Evolutionary conservation across 2,797 vertebrate genomes (phyloP).

Genomic region (Ptychobarbus kaznakovi): DNA sequence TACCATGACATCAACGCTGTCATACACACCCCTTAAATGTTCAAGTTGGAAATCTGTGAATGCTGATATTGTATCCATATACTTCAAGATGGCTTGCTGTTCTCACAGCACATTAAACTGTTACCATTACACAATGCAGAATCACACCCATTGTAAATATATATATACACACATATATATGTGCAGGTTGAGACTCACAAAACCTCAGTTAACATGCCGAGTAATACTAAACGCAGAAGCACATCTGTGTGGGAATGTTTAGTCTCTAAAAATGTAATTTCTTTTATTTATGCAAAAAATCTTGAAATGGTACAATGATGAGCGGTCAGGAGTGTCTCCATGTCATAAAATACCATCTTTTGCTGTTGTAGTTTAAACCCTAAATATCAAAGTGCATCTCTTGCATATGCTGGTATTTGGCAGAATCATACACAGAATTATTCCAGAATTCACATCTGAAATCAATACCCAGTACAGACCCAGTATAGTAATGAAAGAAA

Average conservation of each 20-base stretch:
- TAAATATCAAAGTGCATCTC: slow-evolving; percentile 33
- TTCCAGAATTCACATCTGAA: neutral
- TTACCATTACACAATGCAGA: neutral
- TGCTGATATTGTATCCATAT: neutral
- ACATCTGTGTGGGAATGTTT: slow-evolving; percentile 6
- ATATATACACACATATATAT: neutral
- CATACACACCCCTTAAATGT: neutral
- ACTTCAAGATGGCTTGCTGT: neutral
- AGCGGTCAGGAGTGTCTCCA: neutral
- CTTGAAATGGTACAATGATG: neutral
- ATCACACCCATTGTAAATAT: neutral
- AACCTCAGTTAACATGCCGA: neutral
- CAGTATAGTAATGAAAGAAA: neutral
- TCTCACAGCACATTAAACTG: neutral
- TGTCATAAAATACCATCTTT: neutral
- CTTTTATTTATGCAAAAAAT: neutral
- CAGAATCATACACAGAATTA: neutral
- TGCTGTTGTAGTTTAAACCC: neutral
- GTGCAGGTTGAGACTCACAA: neutral
- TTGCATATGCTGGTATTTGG: slow-evolving; percentile 36
- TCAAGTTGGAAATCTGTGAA: neutral
- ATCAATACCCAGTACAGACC: neutral
- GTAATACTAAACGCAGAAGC: neutral
- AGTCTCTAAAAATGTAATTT: neutral
- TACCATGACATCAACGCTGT: neutral